Evolutionary conservation across 2,113 vertebrate species (phyloP).

Genomic region (Vicugna pacos): DNA sequence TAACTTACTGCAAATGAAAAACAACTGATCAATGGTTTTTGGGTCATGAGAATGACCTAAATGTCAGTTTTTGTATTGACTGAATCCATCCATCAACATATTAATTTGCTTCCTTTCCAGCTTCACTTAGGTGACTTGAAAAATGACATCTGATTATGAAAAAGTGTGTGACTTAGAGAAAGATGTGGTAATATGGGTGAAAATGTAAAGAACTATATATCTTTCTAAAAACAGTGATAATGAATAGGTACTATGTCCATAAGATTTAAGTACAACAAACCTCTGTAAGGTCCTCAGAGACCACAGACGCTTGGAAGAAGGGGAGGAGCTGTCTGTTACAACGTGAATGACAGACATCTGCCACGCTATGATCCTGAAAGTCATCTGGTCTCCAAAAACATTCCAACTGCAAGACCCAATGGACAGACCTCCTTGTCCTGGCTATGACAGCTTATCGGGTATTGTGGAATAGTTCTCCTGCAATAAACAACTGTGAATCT

Average conservation of each 20-base stretch:
- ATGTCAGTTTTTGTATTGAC: constrained; percentile 36
- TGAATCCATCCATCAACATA: neutral
- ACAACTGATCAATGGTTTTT: constrained; percentile 37
- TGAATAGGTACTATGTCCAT: neutral
- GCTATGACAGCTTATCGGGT: neutral
- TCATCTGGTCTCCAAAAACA: neutral
- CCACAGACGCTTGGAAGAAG: neutral
- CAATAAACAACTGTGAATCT: neutral
- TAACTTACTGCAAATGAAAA: constrained; percentile 44
- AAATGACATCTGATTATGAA: neutral
- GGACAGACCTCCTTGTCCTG: neutral
- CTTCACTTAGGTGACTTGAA: neutral
- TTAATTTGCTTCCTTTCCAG: neutral
- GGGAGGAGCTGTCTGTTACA: neutral
- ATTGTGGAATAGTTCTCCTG: neutral
- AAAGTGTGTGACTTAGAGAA: neutral
- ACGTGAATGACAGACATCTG: neutral
- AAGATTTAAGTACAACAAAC: neutral
- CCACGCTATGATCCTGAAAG: neutral
- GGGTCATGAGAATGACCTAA: constrained; percentile 28
- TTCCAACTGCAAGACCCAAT: neutral
- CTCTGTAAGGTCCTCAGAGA: neutral
- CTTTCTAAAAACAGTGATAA: constrained; percentile 19
- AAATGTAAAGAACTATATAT: neutral
- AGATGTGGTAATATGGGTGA: neutral